Base-by-base conservation (phyloP, 2,888 invertebrate species). In the Acanthosoma haemorrhoidale region DNA sequence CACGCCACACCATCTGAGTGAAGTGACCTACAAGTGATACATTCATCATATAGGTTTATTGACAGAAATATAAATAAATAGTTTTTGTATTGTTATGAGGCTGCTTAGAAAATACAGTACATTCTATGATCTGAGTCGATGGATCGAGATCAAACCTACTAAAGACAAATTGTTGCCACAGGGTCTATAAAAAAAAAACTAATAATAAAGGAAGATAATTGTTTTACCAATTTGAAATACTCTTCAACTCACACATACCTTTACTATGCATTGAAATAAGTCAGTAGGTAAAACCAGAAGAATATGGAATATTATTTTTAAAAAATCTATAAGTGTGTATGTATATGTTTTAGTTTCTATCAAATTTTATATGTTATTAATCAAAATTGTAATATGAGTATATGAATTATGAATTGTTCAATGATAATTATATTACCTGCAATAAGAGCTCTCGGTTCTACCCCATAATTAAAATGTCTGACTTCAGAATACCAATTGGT, bases 401-500 rank as follows among this genome's bases (percentile, higher is more conserved):
- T 36, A 36, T 9, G 9, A 36, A 11, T 36, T 36, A 36, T 36
- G n/a, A 36, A 36, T 36, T 36, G 38, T 36, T 11, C 38, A 36
- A n/a, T n/a, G n/a, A n/a, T n/a, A n/a, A n/a, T n/a, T n/a, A n/a
- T 2, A 32, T 70, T 71, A 76, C 76, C 76, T 66, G 75, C 73
- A 71, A 75, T 75, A 1, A 76, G 69, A 25, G 72, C 68, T 68
- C 71, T 73, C 0, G 76, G 76, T 39, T 76, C 76, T 29, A 71
- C 69, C n/a, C 73, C 68, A 61, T 76, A 76, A 59, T 75, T 73
- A 57, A 84, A 88, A 39, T 87, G 84, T 76, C 88, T 87, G 69
- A 86, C 87, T 80, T 91, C 91, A 38, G 85, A 85, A 79, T 91
- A 91, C 91, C 91, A 91, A 78, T 85, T 86, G 3, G 88, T 86